Percentiles rank a stretch among this genome's conserved stretches.
These are phyloP conservation scores for Ailurus styani DNA, from an alignment of 2,113 vertebrate species.

Conservation along the genomic window DNA sequence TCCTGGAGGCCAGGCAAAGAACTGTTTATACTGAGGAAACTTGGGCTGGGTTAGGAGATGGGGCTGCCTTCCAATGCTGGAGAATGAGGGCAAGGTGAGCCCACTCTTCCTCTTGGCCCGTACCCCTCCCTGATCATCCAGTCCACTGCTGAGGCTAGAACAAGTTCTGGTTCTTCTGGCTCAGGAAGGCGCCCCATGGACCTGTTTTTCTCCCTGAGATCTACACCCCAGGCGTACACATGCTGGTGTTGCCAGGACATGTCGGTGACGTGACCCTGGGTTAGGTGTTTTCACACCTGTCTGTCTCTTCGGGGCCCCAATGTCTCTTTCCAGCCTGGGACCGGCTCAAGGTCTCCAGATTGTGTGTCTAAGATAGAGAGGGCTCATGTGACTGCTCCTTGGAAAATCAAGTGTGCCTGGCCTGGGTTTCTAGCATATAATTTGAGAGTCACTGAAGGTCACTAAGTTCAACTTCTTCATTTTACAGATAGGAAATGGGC, in stretches of 20 bases:
- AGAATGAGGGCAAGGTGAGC: neutral
- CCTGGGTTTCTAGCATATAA: neutral
- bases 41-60: neutral
- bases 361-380: neutral
- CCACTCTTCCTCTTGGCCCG: neutral
- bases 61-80: neutral
- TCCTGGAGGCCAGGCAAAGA: neutral
- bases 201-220: constrained; percentile 21
- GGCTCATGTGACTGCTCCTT: neutral
- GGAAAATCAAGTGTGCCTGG: neutral
- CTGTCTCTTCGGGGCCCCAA: neutral
- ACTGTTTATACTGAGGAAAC: neutral
- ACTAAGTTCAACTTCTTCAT: neutral
- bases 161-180: neutral
- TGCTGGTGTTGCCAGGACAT: neutral
- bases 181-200: neutral
- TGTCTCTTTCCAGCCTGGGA: neutral
- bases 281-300: neutral
- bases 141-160: neutral
- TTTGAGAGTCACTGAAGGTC: neutral
- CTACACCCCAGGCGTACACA: neutral
- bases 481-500: neutral
- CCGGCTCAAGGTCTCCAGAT: neutral
- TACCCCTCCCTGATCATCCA: neutral
- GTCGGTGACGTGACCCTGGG: neutral